A percentile compares a stretch with the other conserved stretches of the same genome.
phyloP scores from a whole-genome alignment of 2,797 vertebrate genomes.

The Alca torda region DNA sequence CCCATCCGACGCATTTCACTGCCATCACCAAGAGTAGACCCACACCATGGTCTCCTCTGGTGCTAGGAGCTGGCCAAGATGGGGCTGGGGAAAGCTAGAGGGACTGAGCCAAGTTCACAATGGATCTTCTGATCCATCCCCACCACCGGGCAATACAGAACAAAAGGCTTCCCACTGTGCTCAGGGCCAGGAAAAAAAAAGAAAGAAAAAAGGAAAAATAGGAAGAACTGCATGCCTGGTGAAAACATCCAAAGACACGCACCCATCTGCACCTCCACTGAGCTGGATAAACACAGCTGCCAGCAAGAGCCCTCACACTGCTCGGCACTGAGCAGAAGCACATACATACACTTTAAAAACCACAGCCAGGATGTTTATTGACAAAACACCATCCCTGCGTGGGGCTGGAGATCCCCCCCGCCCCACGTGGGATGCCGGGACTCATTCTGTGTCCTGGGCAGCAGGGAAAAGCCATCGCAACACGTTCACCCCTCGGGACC shows the following conservation, averaged over 20 bases:
- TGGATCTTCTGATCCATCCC: neutral
- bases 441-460: neutral
- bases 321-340: neutral
- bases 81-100: neutral
- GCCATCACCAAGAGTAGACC: too few species aligned
- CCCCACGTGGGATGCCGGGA: neutral
- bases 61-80: neutral
- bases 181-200: neutral
- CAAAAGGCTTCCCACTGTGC: neutral
- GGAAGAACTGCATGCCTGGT: neutral
- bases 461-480: neutral
- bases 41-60: accelerated
- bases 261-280: neutral
- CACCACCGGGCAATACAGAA: neutral
- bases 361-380: neutral
- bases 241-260: neutral
- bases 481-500: accelerated
- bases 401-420: neutral
- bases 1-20: accelerated
- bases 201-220: too few species aligned
- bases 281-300: neutral
- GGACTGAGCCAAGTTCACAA: neutral
- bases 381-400: accelerated
- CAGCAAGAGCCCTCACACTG: neutral
- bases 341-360: neutral